Conservation (phyloP, 2,888 invertebrate species). For the Homarus gammarus region DNA sequence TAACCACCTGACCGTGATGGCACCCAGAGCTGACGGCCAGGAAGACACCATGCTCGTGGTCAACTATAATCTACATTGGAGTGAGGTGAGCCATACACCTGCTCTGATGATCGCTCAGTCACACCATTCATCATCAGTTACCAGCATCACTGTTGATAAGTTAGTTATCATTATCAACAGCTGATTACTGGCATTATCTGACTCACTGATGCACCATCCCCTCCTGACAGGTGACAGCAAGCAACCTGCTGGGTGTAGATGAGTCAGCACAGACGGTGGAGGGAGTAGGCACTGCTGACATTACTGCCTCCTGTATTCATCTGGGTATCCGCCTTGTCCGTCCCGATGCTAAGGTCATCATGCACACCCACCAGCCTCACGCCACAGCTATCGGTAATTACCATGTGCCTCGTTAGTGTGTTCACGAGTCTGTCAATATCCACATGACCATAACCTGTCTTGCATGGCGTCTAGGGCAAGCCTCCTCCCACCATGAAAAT, state of each 20-base stretch:
- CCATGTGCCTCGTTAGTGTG: too few species aligned
- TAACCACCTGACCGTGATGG: slow-evolving; percentile 77
- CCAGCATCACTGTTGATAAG: too few species aligned
- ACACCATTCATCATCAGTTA: too few species aligned
- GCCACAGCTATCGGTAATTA: slow-evolving; percentile 76
- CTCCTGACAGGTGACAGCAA: slow-evolving; percentile 51
- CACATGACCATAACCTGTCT: background rate
- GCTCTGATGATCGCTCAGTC: too few species aligned
- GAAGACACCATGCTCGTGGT: slow-evolving; percentile 76
- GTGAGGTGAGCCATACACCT: slow-evolving; percentile 75
- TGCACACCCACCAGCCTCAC: slow-evolving; percentile 77
- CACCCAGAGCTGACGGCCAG: slow-evolving; percentile 69
- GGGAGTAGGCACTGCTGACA: slow-evolving; percentile 75
- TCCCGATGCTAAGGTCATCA: slow-evolving; percentile 74
- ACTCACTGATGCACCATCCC: slow-evolving; percentile 3
- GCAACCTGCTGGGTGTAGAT: slow-evolving; percentile 43
- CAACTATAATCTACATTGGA: slow-evolving; percentile 76
- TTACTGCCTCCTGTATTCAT: slow-evolving; percentile 76
- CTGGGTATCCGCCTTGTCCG: slow-evolving; percentile 73
- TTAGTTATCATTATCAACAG: too few species aligned
- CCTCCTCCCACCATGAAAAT: background rate
- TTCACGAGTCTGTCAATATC: background rate
- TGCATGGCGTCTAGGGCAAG: background rate
- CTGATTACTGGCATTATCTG: too few species aligned
- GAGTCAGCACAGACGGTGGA: slow-evolving; percentile 74